Evolutionary conservation across 2,113 vertebrate species (phyloP).

Genomic region (Athene noctua): DNA sequence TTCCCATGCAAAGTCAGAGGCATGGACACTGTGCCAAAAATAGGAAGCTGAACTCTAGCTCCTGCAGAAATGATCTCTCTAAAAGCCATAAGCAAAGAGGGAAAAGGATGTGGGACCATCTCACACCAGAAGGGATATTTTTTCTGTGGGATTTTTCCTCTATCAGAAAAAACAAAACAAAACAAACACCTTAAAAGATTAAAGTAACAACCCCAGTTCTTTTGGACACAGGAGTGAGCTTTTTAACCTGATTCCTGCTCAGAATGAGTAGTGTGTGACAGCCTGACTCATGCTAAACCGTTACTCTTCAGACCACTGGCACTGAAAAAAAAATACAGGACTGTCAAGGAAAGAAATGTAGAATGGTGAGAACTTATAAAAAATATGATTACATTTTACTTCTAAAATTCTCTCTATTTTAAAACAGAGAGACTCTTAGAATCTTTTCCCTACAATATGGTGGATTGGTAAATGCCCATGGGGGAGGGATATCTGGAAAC

Average conservation of each 20-base stretch:
- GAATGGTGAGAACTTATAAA: background rate
- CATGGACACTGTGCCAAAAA: background rate
- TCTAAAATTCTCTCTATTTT: background rate
- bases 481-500: background rate
- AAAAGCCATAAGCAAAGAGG: background rate
- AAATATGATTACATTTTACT: slow-evolving; percentile 9
- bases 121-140: background rate
- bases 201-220: background rate
- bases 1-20: slow-evolving; percentile 30
- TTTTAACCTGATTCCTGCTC: background rate
- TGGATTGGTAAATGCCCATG: slow-evolving; percentile 20
- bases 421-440: background rate
- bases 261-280: background rate
- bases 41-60: background rate
- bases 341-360: background rate
- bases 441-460: background rate
- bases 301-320: background rate
- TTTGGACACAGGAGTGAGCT: background rate
- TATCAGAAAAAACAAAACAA: background rate
- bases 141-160: background rate
- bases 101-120: background rate
- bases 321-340: background rate
- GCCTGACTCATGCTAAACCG: background rate
- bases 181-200: background rate
- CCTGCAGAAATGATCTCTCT: background rate